These are phyloP conservation scores for Leptinotarsa defecta DNA, from an alignment of 1,140 invertebrate species.

Conservation along the genomic window DNA sequence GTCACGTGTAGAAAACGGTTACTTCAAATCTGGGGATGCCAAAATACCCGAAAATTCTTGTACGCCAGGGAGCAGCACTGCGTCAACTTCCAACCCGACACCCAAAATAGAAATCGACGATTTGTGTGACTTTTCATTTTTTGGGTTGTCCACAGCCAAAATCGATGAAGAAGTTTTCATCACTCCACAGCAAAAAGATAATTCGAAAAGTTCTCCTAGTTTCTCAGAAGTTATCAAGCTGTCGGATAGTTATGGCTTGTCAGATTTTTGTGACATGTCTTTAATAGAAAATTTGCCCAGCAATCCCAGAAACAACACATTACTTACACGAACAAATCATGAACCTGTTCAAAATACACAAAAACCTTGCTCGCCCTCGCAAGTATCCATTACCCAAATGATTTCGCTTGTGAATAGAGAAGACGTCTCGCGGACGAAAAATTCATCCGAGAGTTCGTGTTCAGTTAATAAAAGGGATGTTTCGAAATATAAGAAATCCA, in stretches of 20 bases:
- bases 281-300: background rate
- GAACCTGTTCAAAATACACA: background rate
- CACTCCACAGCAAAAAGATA: background rate
- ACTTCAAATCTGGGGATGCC: background rate
- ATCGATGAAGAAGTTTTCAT: background rate
- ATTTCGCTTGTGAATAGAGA: conserved; percentile 23
- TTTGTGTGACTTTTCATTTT: conserved; percentile 46
- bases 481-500: too few relatives aligned
- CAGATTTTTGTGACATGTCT: conserved; percentile 1
- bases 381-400: conserved; percentile 14
- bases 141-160: conserved; percentile 29
- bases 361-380: background rate
- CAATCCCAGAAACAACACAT: background rate
- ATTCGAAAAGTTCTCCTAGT: background rate
- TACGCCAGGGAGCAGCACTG: background rate
- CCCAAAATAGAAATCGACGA: conserved; percentile 29
- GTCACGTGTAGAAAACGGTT: conserved; percentile 7
- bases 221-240: background rate
- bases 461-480: too few relatives aligned
- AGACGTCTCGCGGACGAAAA: background rate
- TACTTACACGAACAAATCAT: background rate
- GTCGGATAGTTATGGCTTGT: background rate
- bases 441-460: background rate
- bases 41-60: background rate
- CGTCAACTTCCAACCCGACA: background rate